A percentile compares a stretch with the other conserved stretches of the same genome.
These are phyloP conservation scores for Platysternon megacephalum DNA, from an alignment of 2,113 vertebrate genomes.

Conservation along the genomic window DNA sequence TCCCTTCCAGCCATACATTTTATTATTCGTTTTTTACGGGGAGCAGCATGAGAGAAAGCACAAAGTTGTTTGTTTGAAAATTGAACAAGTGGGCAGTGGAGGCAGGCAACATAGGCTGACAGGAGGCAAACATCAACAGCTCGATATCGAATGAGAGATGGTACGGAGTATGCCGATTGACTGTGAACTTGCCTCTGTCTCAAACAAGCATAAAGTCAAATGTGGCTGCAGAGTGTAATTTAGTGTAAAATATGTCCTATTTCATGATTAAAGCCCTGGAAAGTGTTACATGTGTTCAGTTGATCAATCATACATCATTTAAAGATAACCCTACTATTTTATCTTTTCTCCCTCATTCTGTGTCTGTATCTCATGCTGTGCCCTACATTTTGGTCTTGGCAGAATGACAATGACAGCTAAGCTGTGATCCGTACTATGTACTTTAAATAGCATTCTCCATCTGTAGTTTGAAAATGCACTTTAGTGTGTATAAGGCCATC, in stretches of 20 bases:
- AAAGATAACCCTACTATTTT: background rate
- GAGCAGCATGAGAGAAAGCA: background rate
- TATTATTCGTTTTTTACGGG: background rate
- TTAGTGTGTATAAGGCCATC: background rate
- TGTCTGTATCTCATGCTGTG: background rate
- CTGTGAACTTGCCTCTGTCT: background rate
- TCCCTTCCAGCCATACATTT: background rate
- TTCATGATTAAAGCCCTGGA: background rate
- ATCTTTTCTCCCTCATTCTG: background rate
- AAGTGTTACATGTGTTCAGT: background rate
- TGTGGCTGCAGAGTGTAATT: background rate
- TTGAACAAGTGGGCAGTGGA: background rate
- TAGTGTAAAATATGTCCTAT: background rate
- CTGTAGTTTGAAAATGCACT: background rate
- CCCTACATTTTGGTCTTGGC: background rate
- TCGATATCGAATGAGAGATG: background rate
- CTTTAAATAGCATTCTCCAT: background rate
- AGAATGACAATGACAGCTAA: background rate
- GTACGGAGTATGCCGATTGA: background rate
- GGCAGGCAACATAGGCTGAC: background rate
- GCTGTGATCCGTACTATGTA: background rate
- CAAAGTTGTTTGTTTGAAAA: background rate
- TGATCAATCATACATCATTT: background rate
- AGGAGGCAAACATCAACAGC: background rate
- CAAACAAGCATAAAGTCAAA: background rate